Percentiles rank a stretch among this genome's conserved stretches.
Evolutionary conservation across 2,797 vertebrate species (phyloP).

Genomic region (Allobates femoralis): DNA sequence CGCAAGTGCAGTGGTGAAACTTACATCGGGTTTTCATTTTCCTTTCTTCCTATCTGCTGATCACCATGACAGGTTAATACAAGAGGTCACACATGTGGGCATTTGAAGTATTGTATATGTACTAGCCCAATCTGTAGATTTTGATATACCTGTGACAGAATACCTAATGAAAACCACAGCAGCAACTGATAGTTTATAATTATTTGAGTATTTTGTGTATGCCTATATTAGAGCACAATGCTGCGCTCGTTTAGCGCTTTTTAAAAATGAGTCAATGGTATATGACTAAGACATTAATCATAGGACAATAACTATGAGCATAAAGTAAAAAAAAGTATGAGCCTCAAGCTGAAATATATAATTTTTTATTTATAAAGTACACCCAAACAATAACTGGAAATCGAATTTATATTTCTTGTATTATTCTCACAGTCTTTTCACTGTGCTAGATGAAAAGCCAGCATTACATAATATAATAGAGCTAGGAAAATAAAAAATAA

Average conservation of each 20-base stretch:
- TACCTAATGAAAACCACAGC: too few relatives aligned
- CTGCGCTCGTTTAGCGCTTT: background rate
- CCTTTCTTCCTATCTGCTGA: too few relatives aligned
- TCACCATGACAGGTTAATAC: too few relatives aligned
- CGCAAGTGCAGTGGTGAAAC: too few relatives aligned
- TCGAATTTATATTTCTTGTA: background rate
- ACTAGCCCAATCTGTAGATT: too few relatives aligned
- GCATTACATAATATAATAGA: conserved; percentile 49
- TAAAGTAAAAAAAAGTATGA: background rate
- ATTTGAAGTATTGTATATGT: too few relatives aligned
- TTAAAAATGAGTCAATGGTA: background rate
- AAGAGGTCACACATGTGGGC: too few relatives aligned
- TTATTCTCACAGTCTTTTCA: conserved; percentile 13
- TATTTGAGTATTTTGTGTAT: too few relatives aligned
- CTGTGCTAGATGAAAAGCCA: background rate
- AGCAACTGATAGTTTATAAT: too few relatives aligned
- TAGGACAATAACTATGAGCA: background rate
- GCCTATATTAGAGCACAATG: too few relatives aligned
- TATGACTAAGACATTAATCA: background rate
- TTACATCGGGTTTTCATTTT: too few relatives aligned
- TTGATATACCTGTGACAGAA: too few relatives aligned
- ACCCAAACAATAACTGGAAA: background rate
- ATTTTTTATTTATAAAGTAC: background rate
- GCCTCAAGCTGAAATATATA: background rate
- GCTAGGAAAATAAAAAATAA: conserved; percentile 39